phyloP scores from a whole-genome alignment of 2,113 vertebrate species.

The Laticauda laticaudata region DNA sequence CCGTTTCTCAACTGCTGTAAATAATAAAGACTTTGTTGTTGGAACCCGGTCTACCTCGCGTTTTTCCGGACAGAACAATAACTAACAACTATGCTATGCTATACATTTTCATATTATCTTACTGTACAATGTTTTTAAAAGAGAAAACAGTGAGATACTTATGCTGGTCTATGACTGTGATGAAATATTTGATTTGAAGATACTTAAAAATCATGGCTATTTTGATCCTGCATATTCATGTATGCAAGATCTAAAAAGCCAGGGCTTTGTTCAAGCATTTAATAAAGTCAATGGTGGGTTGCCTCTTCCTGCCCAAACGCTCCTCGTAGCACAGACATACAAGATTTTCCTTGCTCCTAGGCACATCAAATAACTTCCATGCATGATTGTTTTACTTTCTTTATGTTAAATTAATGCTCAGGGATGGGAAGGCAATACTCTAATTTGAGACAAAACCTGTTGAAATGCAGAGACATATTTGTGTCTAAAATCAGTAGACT shows the following conservation, averaged over 20 bases:
- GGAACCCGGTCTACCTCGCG: too few species aligned
- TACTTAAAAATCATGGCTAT: neutral
- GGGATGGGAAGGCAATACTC: conserved; percentile 26
- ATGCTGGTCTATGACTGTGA: neutral
- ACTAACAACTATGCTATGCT: neutral
- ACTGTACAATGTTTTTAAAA: neutral
- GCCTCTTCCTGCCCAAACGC: neutral
- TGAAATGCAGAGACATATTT: conserved; percentile 62
- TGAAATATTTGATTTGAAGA: neutral
- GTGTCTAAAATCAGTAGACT: conserved; percentile 68
- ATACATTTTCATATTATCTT: neutral
- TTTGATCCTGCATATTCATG: neutral
- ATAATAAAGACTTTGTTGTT: too few species aligned
- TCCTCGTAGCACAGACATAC: neutral
- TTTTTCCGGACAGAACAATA: too few species aligned
- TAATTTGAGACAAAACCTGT: conserved; percentile 53
- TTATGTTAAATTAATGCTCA: conserved; percentile 33
- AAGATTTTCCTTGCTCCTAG: conserved; percentile 29
- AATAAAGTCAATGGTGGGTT: neutral
- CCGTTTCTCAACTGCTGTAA: too few species aligned
- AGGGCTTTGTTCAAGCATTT: conserved; percentile 23
- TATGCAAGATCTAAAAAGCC: neutral
- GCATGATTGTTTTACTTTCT: neutral
- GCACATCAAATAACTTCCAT: conserved; percentile 2
- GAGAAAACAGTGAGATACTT: neutral